phyloP scores from a whole-genome alignment of 2,888 invertebrate genomes.

The Meandrusa payeni region DNA sequence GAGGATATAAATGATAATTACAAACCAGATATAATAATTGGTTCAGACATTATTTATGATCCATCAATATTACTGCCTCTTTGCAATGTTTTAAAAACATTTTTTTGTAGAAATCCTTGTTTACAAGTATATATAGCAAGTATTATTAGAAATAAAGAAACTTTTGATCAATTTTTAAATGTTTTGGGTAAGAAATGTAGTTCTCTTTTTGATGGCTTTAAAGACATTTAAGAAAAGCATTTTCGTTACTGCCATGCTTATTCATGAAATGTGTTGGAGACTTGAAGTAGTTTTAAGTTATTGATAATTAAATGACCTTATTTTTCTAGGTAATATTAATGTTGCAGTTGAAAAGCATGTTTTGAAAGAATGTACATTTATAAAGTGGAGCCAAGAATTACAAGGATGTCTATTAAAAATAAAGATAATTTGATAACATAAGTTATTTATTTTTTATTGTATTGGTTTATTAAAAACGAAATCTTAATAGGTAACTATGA shows the following conservation, averaged over 20 bases:
- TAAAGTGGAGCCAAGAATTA: constrained; percentile 48
- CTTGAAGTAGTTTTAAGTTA: no score
- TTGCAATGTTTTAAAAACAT: constrained; percentile 47
- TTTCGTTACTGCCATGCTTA: no score
- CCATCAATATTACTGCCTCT: constrained; percentile 56
- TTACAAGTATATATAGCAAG: constrained; percentile 58
- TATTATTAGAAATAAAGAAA: constrained; percentile 82
- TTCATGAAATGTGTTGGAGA: no score
- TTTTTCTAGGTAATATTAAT: constrained; percentile 42
- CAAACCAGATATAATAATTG: constrained; percentile 62
- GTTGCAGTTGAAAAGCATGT: constrained; percentile 35
- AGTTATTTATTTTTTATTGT: neutral
- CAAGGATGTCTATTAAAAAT: constrained; percentile 47
- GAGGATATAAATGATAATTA: constrained; percentile 37
- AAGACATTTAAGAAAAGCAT: no score
- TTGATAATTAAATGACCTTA: neutral
- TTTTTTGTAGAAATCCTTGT: constrained; percentile 47
- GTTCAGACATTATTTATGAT: constrained; percentile 71
- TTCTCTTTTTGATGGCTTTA: no score
- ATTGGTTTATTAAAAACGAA: no score
- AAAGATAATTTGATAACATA: constrained; percentile 23
- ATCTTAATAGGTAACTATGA: no score
- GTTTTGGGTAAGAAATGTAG: constrained; percentile 67
- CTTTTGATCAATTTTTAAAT: constrained; percentile 79
- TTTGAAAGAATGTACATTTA: constrained; percentile 32